phyloP scores from a whole-genome alignment of 2,113 vertebrate species.

The Cebus imitator region DNA sequence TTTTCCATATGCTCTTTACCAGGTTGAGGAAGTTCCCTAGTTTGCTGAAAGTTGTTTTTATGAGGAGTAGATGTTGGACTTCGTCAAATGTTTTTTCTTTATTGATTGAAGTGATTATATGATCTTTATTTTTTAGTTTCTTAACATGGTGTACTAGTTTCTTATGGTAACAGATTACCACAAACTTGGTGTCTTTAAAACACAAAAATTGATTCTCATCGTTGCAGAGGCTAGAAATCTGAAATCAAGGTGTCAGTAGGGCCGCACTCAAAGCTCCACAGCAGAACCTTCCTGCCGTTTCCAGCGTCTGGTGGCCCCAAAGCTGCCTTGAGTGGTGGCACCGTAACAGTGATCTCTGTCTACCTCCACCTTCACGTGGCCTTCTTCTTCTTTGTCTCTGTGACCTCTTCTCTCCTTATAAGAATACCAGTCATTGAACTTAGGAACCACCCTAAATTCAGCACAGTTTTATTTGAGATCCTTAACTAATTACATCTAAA shows the following conservation, averaged over 20 bases:
- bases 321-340: background rate
- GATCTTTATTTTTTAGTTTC: background rate
- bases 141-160: background rate
- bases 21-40: background rate
- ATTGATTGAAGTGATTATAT: too few relatives aligned
- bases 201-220: background rate
- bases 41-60: background rate
- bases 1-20: background rate
- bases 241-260: background rate
- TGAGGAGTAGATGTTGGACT: too few relatives aligned
- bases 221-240: background rate
- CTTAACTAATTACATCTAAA: too few relatives aligned
- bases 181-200: background rate
- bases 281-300: background rate
- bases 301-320: background rate
- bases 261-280: background rate
- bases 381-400: background rate
- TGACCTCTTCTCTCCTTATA: background rate
- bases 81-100: too few relatives aligned
- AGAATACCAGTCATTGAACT: background rate
- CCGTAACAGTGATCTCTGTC: background rate
- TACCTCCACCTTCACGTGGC: background rate
- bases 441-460: background rate
- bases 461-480: background rate
- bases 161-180: background rate